Evolutionary conservation across 2,113 vertebrate genomes (phyloP).

Genomic region (Choloepus hoffmanni): DNA sequence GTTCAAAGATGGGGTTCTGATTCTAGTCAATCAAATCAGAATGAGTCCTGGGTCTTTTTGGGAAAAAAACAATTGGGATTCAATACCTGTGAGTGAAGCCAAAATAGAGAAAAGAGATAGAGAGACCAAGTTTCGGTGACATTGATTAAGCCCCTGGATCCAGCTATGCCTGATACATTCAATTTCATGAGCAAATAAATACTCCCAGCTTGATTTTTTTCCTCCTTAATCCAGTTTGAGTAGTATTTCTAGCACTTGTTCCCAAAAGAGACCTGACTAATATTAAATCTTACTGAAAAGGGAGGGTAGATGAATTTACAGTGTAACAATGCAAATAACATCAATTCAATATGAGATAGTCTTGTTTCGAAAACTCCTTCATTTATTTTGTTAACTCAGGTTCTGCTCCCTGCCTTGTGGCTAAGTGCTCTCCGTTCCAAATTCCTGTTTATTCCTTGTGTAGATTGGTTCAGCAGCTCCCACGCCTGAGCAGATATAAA

Average conservation of each 20-base stretch:
- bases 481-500: not conserved
- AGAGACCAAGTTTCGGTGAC: not conserved
- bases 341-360: not conserved
- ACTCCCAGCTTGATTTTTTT: not conserved
- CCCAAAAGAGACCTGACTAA: not conserved
- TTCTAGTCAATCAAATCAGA: not conserved
- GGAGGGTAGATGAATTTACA: not conserved
- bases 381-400: not conserved
- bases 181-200: constrained; percentile 45
- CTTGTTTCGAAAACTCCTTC: not conserved
- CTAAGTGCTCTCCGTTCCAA: not conserved
- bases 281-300: constrained; percentile 35
- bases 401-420: not conserved
- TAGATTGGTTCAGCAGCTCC: not conserved
- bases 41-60: not conserved
- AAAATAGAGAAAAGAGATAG: not conserved
- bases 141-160: not conserved
- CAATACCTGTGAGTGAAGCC: not conserved
- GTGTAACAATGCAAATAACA: not conserved
- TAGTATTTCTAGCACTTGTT: not conserved
- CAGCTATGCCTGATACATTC: not conserved
- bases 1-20: not conserved
- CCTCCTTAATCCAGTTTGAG: constrained; percentile 31
- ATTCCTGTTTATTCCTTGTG: not conserved
- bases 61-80: not conserved